Evolutionary conservation across 1,140 invertebrate genomes (phyloP).

Genomic region (Alviniconcha marisindica): DNA sequence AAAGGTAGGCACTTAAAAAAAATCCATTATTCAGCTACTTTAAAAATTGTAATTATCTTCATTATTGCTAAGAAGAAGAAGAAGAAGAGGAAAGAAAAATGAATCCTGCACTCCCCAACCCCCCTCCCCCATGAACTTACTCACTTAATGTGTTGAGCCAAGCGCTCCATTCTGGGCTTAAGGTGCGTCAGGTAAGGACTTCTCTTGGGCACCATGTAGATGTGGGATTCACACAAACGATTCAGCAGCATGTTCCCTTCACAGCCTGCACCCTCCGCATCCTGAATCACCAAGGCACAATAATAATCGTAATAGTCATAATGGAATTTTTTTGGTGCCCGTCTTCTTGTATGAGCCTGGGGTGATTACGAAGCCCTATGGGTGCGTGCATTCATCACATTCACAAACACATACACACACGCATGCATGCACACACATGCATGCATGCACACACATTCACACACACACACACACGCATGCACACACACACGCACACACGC

Average conservation of each 20-base stretch:
- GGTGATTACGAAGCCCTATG: too few relatives aligned
- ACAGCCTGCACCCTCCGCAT: conserved; percentile 50
- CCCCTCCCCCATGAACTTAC: not conserved
- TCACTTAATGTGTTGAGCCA: conserved; percentile 63
- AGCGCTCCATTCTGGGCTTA: conserved; percentile 62
- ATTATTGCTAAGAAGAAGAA: too few relatives aligned
- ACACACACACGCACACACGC: conserved; percentile 2
- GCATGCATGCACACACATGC: not conserved
- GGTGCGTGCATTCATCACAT: too few relatives aligned
- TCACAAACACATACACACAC: not conserved
- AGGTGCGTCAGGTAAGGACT: conserved; percentile 57
- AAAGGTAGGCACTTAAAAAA: too few relatives aligned
- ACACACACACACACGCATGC: not conserved
- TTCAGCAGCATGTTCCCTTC: conserved; percentile 70
- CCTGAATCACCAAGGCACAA: too few relatives aligned
- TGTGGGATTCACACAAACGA: conserved; percentile 60
- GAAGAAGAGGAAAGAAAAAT: too few relatives aligned
- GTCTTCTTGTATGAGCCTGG: not conserved
- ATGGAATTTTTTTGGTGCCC: too few relatives aligned
- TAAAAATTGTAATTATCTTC: too few relatives aligned
- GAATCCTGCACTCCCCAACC: too few relatives aligned
- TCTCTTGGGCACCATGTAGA: conserved; percentile 64
- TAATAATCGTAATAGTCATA: too few relatives aligned
- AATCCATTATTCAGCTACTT: too few relatives aligned
- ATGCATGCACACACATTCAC: not conserved